Evolutionary conservation across 2,888 invertebrate genomes (phyloP).

Genomic region (Yponomeuta plumbellus): DNA sequence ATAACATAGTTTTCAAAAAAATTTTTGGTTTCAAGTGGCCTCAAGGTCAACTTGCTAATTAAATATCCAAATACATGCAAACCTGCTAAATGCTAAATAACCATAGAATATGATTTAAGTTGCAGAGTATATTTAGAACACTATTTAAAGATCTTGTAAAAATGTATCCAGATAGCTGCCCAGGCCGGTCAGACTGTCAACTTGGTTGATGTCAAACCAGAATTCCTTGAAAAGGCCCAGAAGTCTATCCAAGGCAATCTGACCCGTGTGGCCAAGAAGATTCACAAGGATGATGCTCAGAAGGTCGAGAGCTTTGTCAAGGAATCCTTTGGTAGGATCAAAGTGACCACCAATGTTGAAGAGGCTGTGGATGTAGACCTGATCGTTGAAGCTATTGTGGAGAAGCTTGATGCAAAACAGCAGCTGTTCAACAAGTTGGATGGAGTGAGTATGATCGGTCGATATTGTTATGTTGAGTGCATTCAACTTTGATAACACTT

Average conservation of each 20-base stretch:
- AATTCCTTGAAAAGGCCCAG: conserved; percentile 83
- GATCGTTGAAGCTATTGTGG: conserved; percentile 92
- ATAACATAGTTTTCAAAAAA: no score
- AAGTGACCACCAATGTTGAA: conserved; percentile 75
- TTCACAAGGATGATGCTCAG: conserved; percentile 80
- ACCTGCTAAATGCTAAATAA: not conserved
- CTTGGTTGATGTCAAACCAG: conserved; percentile 85
- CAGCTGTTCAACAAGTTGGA: conserved; percentile 86
- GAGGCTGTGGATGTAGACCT: conserved; percentile 83
- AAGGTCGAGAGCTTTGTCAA: conserved; percentile 81
- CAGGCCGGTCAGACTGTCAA: conserved; percentile 89
- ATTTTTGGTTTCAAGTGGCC: no score
- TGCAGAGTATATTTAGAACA: not conserved
- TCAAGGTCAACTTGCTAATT: not conserved
- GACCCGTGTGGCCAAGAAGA: conserved; percentile 85
- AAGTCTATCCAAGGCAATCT: conserved; percentile 82
- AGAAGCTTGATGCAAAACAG: conserved; percentile 87
- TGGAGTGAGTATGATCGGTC: conserved; percentile 52
- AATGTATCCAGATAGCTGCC: conserved; percentile 82
- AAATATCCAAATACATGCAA: not conserved
- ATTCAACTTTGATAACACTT: not conserved
- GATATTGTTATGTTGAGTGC: not conserved
- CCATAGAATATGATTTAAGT: not conserved
- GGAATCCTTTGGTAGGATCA: conserved; percentile 74
- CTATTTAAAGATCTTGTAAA: not conserved